Conservation (phyloP, 2,888 invertebrate genomes). For the Craniophora ligustri region DNA sequence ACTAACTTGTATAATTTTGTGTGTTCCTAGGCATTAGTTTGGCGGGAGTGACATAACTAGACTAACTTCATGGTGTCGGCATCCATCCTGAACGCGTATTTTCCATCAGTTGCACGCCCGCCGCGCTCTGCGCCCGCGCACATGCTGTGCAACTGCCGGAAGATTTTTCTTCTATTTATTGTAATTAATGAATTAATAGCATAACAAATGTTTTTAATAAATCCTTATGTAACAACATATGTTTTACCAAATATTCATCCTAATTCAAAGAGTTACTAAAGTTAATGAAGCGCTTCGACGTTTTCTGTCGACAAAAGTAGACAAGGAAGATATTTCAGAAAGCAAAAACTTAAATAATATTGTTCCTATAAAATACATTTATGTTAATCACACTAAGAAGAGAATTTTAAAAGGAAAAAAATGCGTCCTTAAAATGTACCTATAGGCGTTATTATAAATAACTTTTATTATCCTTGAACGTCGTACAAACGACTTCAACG, state of each 20-base stretch:
- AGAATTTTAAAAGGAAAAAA: no score
- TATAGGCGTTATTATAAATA: no score
- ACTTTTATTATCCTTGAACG: no score
- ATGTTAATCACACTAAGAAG: no score
- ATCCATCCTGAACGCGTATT: constrained; percentile 77
- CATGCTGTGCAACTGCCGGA: constrained; percentile 84
- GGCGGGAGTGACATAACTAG: constrained; percentile 63
- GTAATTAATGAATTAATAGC: constrained; percentile 63
- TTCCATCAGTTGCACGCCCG: constrained; percentile 85
- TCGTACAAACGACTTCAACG: constrained; percentile 42
- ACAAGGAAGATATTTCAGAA: no score
- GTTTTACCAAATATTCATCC: not conserved
- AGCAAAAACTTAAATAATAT: no score
- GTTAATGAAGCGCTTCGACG: no score
- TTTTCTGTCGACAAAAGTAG: no score
- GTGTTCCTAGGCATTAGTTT: constrained; percentile 73
- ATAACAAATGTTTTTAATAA: constrained; percentile 62
- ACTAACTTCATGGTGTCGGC: constrained; percentile 80
- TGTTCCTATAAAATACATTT: no score
- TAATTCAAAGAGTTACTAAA: not conserved
- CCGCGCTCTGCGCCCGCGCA: constrained; percentile 54
- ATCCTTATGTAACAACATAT: constrained; percentile 18
- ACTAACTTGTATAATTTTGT: constrained; percentile 53
- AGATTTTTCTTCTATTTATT: constrained; percentile 67
- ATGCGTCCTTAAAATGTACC: no score